phyloP scores from a whole-genome alignment of 2,113 vertebrate species.

The Gadus chalcogrammus region DNA sequence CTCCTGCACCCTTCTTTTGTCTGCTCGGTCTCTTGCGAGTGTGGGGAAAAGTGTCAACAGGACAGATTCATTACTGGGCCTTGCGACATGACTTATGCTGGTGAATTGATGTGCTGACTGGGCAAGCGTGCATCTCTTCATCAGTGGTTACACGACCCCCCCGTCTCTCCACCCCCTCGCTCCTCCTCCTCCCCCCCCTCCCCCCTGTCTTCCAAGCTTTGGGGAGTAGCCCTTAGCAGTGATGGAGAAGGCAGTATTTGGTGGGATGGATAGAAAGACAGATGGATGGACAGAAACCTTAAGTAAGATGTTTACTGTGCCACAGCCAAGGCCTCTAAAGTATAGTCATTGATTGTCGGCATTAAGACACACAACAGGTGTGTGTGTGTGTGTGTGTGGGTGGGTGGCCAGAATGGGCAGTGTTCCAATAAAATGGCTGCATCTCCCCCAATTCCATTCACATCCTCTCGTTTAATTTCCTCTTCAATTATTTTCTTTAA shows the following conservation, averaged over 20 bases:
- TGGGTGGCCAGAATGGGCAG: conserved; percentile 26
- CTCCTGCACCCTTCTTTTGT: conserved; percentile 13
- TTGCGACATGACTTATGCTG: conserved; percentile 52
- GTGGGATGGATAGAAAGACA: too few relatives aligned
- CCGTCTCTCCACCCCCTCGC: conserved; percentile 8
- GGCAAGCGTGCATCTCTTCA: conserved; percentile 31
- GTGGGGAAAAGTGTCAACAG: conserved; percentile 48
- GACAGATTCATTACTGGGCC: conserved; percentile 41
- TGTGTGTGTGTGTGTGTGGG: conserved; percentile 24
- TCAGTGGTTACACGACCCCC: conserved; percentile 20
- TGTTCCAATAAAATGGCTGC: conserved; percentile 53
- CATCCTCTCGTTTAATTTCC: background rate
- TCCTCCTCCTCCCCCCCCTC: background rate
- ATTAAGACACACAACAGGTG: background rate
- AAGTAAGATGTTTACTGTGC: too few relatives aligned
- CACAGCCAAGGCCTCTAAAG: too few relatives aligned
- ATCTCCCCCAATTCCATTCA: background rate
- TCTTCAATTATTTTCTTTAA: background rate
- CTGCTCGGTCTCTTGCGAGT: conserved; percentile 20
- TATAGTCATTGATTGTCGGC: too few relatives aligned
- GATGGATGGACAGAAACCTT: too few relatives aligned
- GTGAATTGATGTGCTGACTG: conserved; percentile 56
- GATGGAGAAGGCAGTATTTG: too few relatives aligned
- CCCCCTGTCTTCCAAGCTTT: too few relatives aligned
- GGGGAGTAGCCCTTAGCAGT: too few relatives aligned